These are phyloP conservation scores for Tachina lurida DNA, from an alignment of 2,888 invertebrate genomes.

Conservation along the genomic window DNA sequence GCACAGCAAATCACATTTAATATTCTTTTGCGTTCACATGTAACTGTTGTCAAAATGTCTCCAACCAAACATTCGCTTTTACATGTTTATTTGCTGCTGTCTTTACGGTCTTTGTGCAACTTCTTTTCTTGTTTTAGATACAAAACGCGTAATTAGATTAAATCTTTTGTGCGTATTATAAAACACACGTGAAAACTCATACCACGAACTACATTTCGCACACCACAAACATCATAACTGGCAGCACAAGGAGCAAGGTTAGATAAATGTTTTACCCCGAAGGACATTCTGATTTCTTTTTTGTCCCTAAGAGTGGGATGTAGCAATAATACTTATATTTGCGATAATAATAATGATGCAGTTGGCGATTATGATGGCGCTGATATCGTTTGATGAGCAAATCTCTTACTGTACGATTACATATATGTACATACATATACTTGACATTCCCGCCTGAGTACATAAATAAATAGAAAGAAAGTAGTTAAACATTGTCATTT, in stretches of 20 bases:
- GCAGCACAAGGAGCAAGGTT: constrained; percentile 45
- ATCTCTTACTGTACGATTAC: not conserved
- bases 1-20: constrained; percentile 53
- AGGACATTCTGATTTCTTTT: constrained; percentile 39
- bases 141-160: constrained; percentile 69
- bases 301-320: not conserved
- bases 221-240: not conserved
- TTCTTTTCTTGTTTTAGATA: constrained; percentile 35
- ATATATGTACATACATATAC: not conserved
- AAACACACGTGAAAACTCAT: constrained; percentile 53
- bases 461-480: constrained; percentile 28
- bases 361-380: constrained; percentile 28
- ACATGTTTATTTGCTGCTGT: not conserved
- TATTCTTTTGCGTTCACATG: constrained; percentile 39
- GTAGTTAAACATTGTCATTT: constrained; percentile 43
- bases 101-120: constrained; percentile 32
- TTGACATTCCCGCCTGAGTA: constrained; percentile 55
- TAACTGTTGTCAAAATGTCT: constrained; percentile 50
- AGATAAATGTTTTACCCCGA: constrained; percentile 58
- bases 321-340: constrained; percentile 5
- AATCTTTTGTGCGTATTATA: constrained; percentile 60
- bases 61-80: not conserved
- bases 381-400: constrained; percentile 31
- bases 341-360: constrained; percentile 45
- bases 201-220: not conserved